A percentile compares a stretch with the other conserved stretches of the same genome.
These are phyloP conservation scores for Asbolus verrucosus DNA, from an alignment of 1,140 invertebrate species.

Conservation along the genomic window DNA sequence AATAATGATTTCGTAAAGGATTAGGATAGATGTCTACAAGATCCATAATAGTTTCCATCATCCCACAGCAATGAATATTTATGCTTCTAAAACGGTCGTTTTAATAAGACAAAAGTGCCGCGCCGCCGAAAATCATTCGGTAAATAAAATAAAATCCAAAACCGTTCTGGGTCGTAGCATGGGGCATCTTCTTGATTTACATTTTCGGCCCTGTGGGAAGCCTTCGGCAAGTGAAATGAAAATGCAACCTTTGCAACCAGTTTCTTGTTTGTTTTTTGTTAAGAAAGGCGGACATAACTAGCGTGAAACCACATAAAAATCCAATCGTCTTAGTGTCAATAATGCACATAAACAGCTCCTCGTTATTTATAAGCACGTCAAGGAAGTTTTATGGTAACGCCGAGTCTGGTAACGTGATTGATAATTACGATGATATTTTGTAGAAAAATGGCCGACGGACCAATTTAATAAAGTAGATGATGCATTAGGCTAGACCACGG, in stretches of 20 bases:
- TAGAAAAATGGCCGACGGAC: slow-evolving; percentile 1
- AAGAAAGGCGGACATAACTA: slow-evolving; percentile 19
- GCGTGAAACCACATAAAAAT: slow-evolving; percentile 44
- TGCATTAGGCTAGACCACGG: too few species aligned
- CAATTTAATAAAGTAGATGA: slow-evolving; percentile 3
- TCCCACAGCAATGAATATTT: slow-evolving; percentile 55
- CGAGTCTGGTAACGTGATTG: background rate
- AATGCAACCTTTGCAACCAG: slow-evolving; percentile 54
- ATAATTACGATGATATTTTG: slow-evolving; percentile 34
- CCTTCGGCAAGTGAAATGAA: slow-evolving; percentile 50
- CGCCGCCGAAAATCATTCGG: slow-evolving; percentile 53
- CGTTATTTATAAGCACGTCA: slow-evolving; percentile 43
- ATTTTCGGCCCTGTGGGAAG: slow-evolving; percentile 55
- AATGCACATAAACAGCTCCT: slow-evolving; percentile 43
- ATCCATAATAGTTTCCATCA: slow-evolving; percentile 43
- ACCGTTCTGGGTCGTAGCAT: slow-evolving; percentile 50
- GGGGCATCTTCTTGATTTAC: slow-evolving; percentile 56
- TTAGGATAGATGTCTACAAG: slow-evolving; percentile 52
- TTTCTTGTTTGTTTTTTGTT: slow-evolving; percentile 44
- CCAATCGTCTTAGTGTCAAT: slow-evolving; percentile 47
- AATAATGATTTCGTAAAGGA: slow-evolving; percentile 52
- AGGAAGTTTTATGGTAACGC: slow-evolving; percentile 8
- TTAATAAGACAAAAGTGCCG: slow-evolving; percentile 52
- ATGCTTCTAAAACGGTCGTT: slow-evolving; percentile 53
- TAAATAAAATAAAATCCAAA: slow-evolving; percentile 54